phyloP scores from a whole-genome alignment of 2,888 invertebrate genomes.

The Octodonta nipae region DNA sequence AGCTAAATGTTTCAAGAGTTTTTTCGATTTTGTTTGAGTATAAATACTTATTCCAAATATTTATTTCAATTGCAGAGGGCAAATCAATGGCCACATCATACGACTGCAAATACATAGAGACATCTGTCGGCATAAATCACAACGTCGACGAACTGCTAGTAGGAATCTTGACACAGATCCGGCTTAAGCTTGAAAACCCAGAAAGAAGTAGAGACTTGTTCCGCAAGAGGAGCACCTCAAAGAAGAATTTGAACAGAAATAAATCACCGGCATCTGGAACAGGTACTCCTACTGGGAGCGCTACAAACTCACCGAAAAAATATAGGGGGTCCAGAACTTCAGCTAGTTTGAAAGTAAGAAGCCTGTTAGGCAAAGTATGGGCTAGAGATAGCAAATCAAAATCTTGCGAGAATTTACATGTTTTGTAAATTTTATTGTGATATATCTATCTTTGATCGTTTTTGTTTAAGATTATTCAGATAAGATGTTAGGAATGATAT shows the following conservation, averaged over 20 bases:
- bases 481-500: too few species aligned
- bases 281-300: slow-evolving; percentile 33
- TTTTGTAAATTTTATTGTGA: slow-evolving; percentile 60
- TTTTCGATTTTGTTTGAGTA: too few species aligned
- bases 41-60: too few species aligned
- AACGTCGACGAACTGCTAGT: slow-evolving; percentile 93
- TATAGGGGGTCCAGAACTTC: slow-evolving; percentile 46
- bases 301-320: slow-evolving; percentile 45
- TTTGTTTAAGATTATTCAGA: too few species aligned
- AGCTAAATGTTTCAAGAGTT: too few species aligned
- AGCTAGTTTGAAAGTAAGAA: slow-evolving; percentile 58
- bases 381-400: slow-evolving; percentile 80
- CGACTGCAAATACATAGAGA: slow-evolving; percentile 94
- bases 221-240: slow-evolving; percentile 51
- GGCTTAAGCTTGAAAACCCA: slow-evolving; percentile 63
- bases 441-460: too few species aligned
- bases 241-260: slow-evolving; percentile 38
- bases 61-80: slow-evolving; percentile 89
- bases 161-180: slow-evolving; percentile 83
- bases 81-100: slow-evolving; percentile 83
- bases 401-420: slow-evolving; percentile 84
- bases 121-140: slow-evolving; percentile 91
- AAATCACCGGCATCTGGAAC: slow-evolving; percentile 33
- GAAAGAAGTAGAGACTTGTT: slow-evolving; percentile 46
- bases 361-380: slow-evolving; percentile 74